Conservation (phyloP, 2,113 vertebrate species). For the Chamaea fasciata region DNA sequence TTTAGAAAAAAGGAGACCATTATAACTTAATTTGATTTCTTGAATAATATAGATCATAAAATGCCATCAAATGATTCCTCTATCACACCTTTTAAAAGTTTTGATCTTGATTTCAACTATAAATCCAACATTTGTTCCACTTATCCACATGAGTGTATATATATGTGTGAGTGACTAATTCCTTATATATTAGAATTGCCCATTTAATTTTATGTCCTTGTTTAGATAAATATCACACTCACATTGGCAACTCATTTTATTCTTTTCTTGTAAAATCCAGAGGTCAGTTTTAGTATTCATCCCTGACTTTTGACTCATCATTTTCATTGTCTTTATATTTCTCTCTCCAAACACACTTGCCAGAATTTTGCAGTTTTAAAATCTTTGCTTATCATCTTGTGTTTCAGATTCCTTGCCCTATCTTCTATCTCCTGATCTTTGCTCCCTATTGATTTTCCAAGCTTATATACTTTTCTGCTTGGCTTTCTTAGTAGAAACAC, state of each 20-base stretch:
- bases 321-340: not conserved
- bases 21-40: not conserved
- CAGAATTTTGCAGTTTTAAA: not conserved
- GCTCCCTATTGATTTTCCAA: not conserved
- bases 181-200: not conserved
- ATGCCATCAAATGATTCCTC: not conserved
- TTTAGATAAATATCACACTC: not conserved
- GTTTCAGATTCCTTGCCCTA: not conserved
- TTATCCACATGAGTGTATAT: not conserved
- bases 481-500: not conserved
- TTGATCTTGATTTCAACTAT: not conserved
- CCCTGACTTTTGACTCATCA: not conserved
- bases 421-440: not conserved
- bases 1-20: not conserved
- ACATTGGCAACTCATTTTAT: not conserved
- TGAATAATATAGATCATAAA: not conserved
- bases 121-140: not conserved
- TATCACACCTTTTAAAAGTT: not conserved
- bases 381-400: not conserved
- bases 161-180: not conserved
- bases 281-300: not conserved
- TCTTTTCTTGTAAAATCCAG: not conserved
- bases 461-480: not conserved
- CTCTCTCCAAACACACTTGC: not conserved
- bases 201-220: not conserved